Percentiles rank a stretch among this genome's conserved stretches.
Conservation (phyloP, 2,797 vertebrate genomes). For the Somateria mollissima region DNA sequence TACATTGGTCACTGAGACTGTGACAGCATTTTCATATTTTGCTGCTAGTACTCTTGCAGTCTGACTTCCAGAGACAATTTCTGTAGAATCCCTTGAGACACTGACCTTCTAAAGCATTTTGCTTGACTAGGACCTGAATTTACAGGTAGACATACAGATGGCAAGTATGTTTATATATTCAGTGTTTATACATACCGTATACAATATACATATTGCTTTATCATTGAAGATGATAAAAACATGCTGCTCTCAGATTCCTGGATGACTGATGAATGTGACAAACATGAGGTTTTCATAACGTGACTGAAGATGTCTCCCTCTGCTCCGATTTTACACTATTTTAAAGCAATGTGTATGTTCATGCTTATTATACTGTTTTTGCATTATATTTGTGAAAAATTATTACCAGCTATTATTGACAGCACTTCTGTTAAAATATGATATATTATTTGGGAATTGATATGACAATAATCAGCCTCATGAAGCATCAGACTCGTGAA, state of each 20-base stretch:
- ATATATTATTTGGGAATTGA: neutral
- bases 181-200: neutral
- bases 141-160: neutral
- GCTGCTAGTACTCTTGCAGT: neutral
- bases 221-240: neutral
- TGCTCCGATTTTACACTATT: neutral
- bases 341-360: neutral
- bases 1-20: neutral
- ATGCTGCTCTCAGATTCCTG: neutral
- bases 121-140: neutral
- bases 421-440: neutral
- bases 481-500: neutral
- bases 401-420: neutral
- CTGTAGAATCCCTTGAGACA: neutral
- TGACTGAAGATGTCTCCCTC: neutral
- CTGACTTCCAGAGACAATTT: neutral
- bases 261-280: neutral
- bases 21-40: neutral
- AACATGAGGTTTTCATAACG: neutral
- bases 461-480: neutral
- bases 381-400: neutral
- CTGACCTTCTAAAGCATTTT: neutral
- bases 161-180: neutral
- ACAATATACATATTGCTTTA: neutral
- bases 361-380: neutral